These are phyloP conservation scores for Melanotaenia duboulayi DNA, from an alignment of 2,113 vertebrate species.

Conservation along the genomic window DNA sequence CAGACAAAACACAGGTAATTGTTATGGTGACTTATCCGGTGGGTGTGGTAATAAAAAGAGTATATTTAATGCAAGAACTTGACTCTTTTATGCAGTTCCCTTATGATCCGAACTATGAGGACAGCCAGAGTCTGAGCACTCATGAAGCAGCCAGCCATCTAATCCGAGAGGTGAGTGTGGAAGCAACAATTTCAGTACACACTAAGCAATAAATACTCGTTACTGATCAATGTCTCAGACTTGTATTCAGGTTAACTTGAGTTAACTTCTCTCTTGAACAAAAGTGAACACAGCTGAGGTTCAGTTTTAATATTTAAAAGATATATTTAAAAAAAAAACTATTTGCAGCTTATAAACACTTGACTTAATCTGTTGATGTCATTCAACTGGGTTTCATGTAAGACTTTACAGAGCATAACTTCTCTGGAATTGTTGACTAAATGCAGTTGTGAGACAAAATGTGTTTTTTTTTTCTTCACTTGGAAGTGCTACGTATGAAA, in stretches of 20 bases:
- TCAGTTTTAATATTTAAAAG: background rate
- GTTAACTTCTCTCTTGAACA: background rate
- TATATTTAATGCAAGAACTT: background rate
- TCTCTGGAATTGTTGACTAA: too few relatives aligned
- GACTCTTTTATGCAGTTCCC: slow-evolving; percentile 69
- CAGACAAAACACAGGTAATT: slow-evolving; percentile 76
- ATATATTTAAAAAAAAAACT: background rate
- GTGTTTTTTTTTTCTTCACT: background rate
- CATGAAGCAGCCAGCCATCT: slow-evolving; percentile 82
- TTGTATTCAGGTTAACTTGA: too few relatives aligned
- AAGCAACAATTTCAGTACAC: background rate
- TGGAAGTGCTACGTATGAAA: background rate
- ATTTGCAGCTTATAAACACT: too few relatives aligned
- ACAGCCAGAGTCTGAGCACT: slow-evolving; percentile 57
- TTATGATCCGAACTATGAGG: slow-evolving; percentile 54
- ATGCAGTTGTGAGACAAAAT: too few relatives aligned
- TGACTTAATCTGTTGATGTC: too few relatives aligned
- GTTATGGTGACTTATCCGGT: background rate
- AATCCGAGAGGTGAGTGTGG: slow-evolving; percentile 85
- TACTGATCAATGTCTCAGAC: too few relatives aligned
- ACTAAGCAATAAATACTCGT: background rate
- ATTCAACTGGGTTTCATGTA: too few relatives aligned
- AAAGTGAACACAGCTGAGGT: background rate
- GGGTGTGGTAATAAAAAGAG: background rate
- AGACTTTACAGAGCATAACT: too few relatives aligned